Evolutionary conservation across 2,888 invertebrate species (phyloP).

Genomic region (Dorcus hopei): DNA sequence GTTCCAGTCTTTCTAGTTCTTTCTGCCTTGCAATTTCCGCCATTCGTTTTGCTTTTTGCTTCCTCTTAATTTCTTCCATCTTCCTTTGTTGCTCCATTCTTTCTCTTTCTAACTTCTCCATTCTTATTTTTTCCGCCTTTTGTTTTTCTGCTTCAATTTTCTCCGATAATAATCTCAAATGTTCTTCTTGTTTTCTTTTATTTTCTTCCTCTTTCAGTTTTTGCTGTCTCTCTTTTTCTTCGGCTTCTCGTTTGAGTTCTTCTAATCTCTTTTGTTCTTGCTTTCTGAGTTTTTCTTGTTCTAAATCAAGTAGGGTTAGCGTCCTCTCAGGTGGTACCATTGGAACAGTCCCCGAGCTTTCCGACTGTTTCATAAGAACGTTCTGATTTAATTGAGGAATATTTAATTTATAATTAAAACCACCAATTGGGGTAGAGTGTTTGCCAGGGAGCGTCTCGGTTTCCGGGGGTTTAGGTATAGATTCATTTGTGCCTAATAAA

Average conservation of each 20-base stretch:
- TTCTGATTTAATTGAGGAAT: background rate
- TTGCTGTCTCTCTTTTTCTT: slow-evolving; percentile 8
- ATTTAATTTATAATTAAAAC: slow-evolving; percentile 7
- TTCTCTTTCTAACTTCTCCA: slow-evolving; percentile 18
- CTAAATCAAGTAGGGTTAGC: too few relatives aligned
- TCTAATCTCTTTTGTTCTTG: slow-evolving; percentile 14
- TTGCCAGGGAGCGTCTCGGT: background rate
- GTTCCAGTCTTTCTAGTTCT: slow-evolving; percentile 9
- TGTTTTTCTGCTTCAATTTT: background rate
- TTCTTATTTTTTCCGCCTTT: slow-evolving; percentile 20
- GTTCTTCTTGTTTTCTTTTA: slow-evolving; percentile 9
- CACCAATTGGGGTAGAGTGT: background rate
- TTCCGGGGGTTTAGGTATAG: background rate
- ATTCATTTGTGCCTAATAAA: slow-evolving; percentile 1
- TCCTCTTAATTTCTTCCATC: slow-evolving; percentile 21
- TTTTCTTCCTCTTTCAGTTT: slow-evolving; percentile 5
- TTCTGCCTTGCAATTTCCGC: slow-evolving; percentile 25
- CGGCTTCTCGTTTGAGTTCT: slow-evolving; percentile 9
- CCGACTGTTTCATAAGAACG: slow-evolving; percentile 22
- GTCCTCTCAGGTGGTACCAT: too few relatives aligned
- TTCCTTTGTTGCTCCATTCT: slow-evolving; percentile 17
- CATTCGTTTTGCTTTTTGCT: slow-evolving; percentile 13
- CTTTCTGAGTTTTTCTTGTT: slow-evolving; percentile 23
- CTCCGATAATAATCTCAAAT: slow-evolving; percentile 10
- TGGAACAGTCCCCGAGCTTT: too few relatives aligned